Conservation (phyloP, 2,888 invertebrate genomes). For the Nezara viridula region DNA sequence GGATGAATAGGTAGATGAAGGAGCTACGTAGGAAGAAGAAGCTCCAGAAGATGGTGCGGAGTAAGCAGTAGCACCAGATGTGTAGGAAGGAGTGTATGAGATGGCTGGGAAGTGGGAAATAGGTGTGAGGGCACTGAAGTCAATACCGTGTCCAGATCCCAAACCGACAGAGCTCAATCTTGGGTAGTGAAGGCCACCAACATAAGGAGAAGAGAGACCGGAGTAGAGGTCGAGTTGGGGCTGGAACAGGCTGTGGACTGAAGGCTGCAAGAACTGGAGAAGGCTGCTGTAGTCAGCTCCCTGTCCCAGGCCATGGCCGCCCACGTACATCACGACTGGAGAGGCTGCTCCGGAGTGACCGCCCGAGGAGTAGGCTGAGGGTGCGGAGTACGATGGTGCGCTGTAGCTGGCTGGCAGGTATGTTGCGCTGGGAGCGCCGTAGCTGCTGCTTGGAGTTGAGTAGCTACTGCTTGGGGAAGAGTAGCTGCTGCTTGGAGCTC, state of each 20-base stretch:
- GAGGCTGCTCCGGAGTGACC: background rate
- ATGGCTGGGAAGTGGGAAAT: constrained; percentile 47
- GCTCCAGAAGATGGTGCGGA: constrained; percentile 28
- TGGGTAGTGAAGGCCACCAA: constrained; percentile 38
- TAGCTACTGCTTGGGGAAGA: constrained; percentile 35
- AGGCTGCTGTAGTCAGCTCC: constrained; percentile 53
- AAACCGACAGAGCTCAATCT: constrained; percentile 19
- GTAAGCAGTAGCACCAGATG: background rate
- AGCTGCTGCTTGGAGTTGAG: background rate
- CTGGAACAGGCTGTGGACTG: constrained; percentile 57
- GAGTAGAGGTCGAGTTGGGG: constrained; percentile 53
- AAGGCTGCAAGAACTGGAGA: constrained; percentile 53
- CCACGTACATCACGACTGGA: constrained; percentile 48
- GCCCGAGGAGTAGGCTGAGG: constrained; percentile 15
- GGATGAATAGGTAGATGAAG: background rate
- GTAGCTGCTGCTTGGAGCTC: constrained; percentile 36
- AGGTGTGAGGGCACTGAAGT: background rate
- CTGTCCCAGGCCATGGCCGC: background rate
- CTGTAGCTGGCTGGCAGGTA: constrained; percentile 49
- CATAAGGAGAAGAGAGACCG: constrained; percentile 29
- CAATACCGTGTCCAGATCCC: constrained; percentile 45
- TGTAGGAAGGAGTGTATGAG: constrained; percentile 37
- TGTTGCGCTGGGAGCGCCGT: constrained; percentile 50
- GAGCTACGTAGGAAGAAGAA: constrained; percentile 11
- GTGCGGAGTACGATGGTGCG: background rate